A percentile compares a stretch with the other conserved stretches of the same genome.
Evolutionary conservation across 2,888 invertebrate species (phyloP).

Genomic region (Lasioglossum malachurum): DNA sequence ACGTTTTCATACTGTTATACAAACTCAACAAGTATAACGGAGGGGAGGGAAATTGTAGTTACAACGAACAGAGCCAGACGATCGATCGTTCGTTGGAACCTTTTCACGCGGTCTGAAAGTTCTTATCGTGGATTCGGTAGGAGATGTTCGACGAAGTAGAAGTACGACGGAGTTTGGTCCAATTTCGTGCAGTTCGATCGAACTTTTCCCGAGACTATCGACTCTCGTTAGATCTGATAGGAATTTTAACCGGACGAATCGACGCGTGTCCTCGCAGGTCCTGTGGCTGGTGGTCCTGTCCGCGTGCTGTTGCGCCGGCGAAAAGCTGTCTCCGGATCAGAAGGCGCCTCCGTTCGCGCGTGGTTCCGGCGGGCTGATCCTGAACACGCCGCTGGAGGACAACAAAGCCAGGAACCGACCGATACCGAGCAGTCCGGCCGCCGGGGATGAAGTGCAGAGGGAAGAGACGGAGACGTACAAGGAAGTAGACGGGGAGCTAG

Average conservation of each 20-base stretch:
- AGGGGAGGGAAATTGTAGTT: no score
- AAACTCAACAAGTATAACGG: neutral
- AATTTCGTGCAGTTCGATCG: neutral
- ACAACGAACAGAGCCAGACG: no score
- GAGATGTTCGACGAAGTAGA: no score
- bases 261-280: conserved; percentile 41
- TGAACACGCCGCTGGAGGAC: conserved; percentile 75
- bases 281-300: conserved; percentile 42
- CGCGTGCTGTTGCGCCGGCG: conserved; percentile 63
- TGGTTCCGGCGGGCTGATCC: conserved; percentile 78
- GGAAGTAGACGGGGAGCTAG: conserved; percentile 77
- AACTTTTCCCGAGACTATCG: neutral
- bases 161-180: neutral
- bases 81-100: no score
- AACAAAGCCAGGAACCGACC: conserved; percentile 38
- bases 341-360: conserved; percentile 80
- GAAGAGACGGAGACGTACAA: conserved; percentile 78
- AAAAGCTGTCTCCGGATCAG: conserved; percentile 78
- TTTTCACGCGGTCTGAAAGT: no score
- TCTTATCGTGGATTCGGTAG: no score
- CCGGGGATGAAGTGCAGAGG: conserved; percentile 74
- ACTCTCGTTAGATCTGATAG: neutral
- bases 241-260: neutral
- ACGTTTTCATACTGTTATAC: no score
- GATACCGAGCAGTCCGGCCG: conserved; percentile 19